These are phyloP conservation scores for Clanis bilineata DNA, from an alignment of 2,888 invertebrate species.

Conservation along the genomic window DNA sequence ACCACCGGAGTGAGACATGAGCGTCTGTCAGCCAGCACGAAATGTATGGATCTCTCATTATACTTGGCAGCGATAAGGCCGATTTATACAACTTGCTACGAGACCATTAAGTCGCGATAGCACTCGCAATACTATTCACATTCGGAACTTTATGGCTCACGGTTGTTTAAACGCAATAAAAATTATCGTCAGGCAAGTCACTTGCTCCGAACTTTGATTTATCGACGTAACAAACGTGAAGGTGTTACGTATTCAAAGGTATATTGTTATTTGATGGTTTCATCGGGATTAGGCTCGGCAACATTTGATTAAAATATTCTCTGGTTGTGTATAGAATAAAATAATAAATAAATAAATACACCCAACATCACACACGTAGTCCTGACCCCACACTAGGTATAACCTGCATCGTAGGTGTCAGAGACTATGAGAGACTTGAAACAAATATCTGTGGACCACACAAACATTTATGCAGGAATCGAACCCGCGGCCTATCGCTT, in stretches of 20 bases:
- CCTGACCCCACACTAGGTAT: too few relatives aligned
- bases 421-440: too few relatives aligned
- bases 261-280: background rate
- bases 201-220: background rate
- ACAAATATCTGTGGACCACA: too few relatives aligned
- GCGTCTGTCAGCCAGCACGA: slow-evolving; percentile 44
- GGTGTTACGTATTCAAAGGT: background rate
- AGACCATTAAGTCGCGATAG: slow-evolving; percentile 38
- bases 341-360: too few relatives aligned
- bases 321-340: too few relatives aligned
- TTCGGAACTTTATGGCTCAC: slow-evolving; percentile 22
- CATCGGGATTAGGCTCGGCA: background rate
- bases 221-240: slow-evolving; percentile 6
- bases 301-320: background rate
- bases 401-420: too few relatives aligned
- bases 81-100: slow-evolving; percentile 43
- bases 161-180: slow-evolving; percentile 16
- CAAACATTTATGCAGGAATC: too few relatives aligned
- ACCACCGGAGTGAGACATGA: slow-evolving; percentile 54
- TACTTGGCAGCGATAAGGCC: slow-evolving; percentile 48
- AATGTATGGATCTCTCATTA: slow-evolving; percentile 52
- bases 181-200: background rate
- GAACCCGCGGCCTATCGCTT: too few relatives aligned
- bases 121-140: slow-evolving; percentile 23
- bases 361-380: too few relatives aligned